Conservation (phyloP, 2,797 vertebrate species). For the Benthosema pterotum region DNA sequence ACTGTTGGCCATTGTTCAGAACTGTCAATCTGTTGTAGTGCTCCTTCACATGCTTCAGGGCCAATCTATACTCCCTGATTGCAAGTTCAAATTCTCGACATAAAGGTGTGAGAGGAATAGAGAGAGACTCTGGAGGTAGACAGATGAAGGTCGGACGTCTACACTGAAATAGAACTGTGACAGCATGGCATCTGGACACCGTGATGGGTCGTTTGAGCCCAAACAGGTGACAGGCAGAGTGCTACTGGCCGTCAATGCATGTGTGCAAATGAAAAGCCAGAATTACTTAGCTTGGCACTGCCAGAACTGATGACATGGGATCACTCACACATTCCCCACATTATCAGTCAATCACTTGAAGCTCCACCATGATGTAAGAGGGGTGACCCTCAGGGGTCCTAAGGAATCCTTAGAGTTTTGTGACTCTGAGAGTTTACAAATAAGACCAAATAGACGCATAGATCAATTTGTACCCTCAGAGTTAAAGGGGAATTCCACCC, state of each 20-base stretch:
- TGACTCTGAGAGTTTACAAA: too few species aligned
- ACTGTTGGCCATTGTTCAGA: neutral
- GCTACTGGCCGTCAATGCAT: conserved; percentile 18
- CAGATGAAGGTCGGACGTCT: conserved; percentile 32
- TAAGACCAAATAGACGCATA: too few species aligned
- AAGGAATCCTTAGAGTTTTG: too few species aligned
- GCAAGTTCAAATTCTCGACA: neutral
- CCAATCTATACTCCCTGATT: neutral
- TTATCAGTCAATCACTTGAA: too few species aligned
- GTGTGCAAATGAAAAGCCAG: conserved; percentile 40
- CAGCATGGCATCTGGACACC: conserved; percentile 23
- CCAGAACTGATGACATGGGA: too few species aligned
- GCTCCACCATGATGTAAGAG: too few species aligned
- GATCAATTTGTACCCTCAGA: too few species aligned
- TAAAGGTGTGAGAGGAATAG: conserved; percentile 10
- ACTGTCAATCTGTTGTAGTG: neutral
- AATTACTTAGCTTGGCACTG: conserved; percentile 37
- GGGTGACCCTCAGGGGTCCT: too few species aligned
- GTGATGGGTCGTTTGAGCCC: conserved; percentile 33
- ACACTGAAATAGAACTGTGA: conserved; percentile 29
- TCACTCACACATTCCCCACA: too few species aligned
- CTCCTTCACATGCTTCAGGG: neutral
- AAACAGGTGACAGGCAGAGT: conserved; percentile 32
- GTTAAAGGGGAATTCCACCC: too few species aligned
- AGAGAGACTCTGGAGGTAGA: conserved; percentile 16